Evolutionary conservation across 92 coral and sea anemone genomes (phyloP), one percentile per base, ranked within the genome.

Genomic region (Hydrozoanthus gracilis): DNA sequence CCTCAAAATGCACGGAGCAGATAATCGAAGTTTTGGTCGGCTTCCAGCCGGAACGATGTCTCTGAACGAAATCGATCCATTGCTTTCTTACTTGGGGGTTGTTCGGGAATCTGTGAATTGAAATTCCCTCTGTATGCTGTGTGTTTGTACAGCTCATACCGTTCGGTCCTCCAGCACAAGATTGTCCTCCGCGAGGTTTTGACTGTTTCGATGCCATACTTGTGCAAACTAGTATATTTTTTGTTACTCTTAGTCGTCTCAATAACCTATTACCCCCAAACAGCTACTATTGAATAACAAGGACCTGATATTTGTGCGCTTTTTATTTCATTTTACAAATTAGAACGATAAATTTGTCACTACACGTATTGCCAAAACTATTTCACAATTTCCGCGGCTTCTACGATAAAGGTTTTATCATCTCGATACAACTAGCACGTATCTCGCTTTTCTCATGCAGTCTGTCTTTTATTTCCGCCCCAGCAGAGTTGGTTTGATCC

Each of bases 1-100:
- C 87, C 5, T 70, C 87, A n/a, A 83, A 83, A 52, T 83, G 79
- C 15, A 70, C 68, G 45, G 61, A 75, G 11, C 79, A 75, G 9
- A 75, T 62, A 75, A 75, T 9, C 13, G 64, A 75, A 48, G 35
- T 12, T 17, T 47, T 0, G 16, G 55, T 75, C 13, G 64, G 79
- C 61, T 75, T 15, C 79, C 80, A 76, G n/a, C 80, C 80, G 27
- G 35, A 27, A 15, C 80, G 80, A 17, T 76, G 80, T 45, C 80
- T 76, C 7, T 75, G 79, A 7, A 75, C 79, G 51, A 75, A 75
- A 15, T 75, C 79, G 8, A 20, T 75, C 79, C 79, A 75, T 47
- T 75, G 35, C 44, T 17, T 76, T 76, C 65, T 17, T 11, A 76
- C 65, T 16, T 18, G 12, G 9, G 9, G 4, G 52, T 18, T 8